Evolutionary conservation across 2,888 invertebrate species (phyloP).

Genomic region (Theretra japonica): DNA sequence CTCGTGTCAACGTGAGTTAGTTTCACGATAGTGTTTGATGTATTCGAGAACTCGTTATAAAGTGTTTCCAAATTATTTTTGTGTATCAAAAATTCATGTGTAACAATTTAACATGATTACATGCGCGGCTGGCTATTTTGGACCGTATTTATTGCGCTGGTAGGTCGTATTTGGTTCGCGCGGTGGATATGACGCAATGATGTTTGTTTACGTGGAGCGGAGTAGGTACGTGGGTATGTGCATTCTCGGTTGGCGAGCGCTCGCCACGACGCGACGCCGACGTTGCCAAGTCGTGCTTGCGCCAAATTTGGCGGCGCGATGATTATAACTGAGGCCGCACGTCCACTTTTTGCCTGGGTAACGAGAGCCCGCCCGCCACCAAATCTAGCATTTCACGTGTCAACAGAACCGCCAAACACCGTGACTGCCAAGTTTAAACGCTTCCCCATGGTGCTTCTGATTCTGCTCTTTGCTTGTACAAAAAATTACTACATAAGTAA

Average conservation of each 20-base stretch:
- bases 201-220: constrained; percentile 74
- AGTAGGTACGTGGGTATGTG: constrained; percentile 61
- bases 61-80: constrained; percentile 53
- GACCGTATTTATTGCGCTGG: neutral
- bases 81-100: constrained; percentile 61
- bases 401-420: constrained; percentile 45
- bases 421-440: constrained; percentile 38
- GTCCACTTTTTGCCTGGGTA: constrained; percentile 58
- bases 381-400: constrained; percentile 54
- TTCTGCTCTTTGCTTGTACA: neutral
- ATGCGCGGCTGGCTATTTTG: neutral
- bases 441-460: too few relatives aligned
- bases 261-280: constrained; percentile 59
- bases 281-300: constrained; percentile 78
- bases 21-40: constrained; percentile 3
- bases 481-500: too few relatives aligned
- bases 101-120: constrained; percentile 56
- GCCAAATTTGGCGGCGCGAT: constrained; percentile 73
- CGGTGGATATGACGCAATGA: constrained; percentile 68
- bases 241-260: constrained; percentile 52
- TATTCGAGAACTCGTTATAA: constrained; percentile 18
- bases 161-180: constrained; percentile 56
- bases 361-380: constrained; percentile 49
- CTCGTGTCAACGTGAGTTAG: constrained; percentile 33
- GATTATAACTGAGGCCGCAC: constrained; percentile 58